A percentile compares a stretch with the other conserved stretches of the same genome.
Conservation (phyloP, 2,888 invertebrate genomes). For the Pyrrhosoma nymphula region DNA sequence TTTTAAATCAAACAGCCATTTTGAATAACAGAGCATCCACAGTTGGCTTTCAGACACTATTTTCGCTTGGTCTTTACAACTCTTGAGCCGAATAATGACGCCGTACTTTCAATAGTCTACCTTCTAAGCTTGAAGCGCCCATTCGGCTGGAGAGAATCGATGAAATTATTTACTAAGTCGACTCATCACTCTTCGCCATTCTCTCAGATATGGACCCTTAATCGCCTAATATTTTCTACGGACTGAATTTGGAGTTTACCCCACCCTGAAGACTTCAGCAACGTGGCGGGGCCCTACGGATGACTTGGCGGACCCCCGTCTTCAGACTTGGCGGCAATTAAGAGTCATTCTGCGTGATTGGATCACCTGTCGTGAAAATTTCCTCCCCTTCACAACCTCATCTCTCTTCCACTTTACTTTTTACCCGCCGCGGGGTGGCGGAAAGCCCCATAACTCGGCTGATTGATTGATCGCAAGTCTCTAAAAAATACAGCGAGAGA, state of each 20-base stretch:
- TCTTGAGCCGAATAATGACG: background rate
- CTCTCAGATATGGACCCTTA: background rate
- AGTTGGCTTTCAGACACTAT: background rate
- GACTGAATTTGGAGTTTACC: background rate
- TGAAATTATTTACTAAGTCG: background rate
- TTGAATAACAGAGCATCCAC: too few relatives aligned
- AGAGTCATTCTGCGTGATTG: constrained; percentile 46
- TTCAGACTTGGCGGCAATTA: constrained; percentile 19
- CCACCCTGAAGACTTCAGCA: background rate
- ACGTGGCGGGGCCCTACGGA: background rate
- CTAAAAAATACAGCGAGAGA: background rate
- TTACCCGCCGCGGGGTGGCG: background rate
- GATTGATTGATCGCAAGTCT: constrained; percentile 50
- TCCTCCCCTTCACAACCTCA: background rate
- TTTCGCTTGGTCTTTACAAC: background rate
- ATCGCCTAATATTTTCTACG: background rate
- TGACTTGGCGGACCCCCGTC: background rate
- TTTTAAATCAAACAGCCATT: too few relatives aligned
- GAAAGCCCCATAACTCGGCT: background rate
- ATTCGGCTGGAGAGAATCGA: background rate
- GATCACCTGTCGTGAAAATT: constrained; percentile 38
- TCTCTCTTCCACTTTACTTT: background rate
- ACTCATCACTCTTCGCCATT: background rate
- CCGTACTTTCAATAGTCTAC: background rate
- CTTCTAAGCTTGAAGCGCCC: background rate